These are phyloP conservation scores for Cebidichthys violaceus DNA, from an alignment of 2,113 vertebrate genomes.

Conservation along the genomic window DNA sequence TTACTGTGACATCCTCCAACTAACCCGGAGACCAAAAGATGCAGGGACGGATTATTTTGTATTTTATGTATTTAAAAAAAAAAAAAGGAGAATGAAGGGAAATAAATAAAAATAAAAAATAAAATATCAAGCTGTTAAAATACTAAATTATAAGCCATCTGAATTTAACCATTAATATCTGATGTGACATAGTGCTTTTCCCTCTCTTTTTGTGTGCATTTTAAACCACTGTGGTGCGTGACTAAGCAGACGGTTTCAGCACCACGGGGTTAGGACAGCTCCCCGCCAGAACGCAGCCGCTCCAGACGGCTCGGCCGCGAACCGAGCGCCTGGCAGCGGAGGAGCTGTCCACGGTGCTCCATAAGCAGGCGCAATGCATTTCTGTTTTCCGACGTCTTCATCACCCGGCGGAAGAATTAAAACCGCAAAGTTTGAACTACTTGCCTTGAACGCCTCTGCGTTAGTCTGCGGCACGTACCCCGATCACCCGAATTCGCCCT, in stretches of 20 bases:
- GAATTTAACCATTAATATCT: neutral
- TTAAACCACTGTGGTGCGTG: slow-evolving; percentile 30
- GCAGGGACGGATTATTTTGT: neutral
- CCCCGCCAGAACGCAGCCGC: slow-evolving; percentile 60
- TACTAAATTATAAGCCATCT: neutral
- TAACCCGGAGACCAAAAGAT: slow-evolving; percentile 8
- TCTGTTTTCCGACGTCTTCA: neutral
- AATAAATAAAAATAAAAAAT: no score
- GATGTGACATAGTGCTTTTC: neutral
- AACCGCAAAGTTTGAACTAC: slow-evolving; percentile 33
- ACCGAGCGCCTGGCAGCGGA: slow-evolving; percentile 41
- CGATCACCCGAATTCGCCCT: neutral
- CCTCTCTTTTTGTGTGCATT: neutral
- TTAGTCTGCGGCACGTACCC: slow-evolving; percentile 11
- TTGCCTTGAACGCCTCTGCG: neutral
- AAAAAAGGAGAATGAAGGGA: fast-evolving
- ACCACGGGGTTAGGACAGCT: slow-evolving; percentile 78
- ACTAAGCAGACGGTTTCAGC: slow-evolving; percentile 72
- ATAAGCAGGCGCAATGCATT: no score
- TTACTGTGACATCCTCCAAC: slow-evolving; percentile 25
- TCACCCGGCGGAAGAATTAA: neutral
- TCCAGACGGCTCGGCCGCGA: slow-evolving; percentile 40
- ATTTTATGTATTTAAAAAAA: neutral
- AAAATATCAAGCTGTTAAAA: neutral
- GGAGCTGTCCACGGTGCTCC: slow-evolving; percentile 71